A percentile compares a stretch with the other conserved stretches of the same genome.
Evolutionary conservation across 2,888 invertebrate species (phyloP).

Genomic region (Liodrosophila aerea): DNA sequence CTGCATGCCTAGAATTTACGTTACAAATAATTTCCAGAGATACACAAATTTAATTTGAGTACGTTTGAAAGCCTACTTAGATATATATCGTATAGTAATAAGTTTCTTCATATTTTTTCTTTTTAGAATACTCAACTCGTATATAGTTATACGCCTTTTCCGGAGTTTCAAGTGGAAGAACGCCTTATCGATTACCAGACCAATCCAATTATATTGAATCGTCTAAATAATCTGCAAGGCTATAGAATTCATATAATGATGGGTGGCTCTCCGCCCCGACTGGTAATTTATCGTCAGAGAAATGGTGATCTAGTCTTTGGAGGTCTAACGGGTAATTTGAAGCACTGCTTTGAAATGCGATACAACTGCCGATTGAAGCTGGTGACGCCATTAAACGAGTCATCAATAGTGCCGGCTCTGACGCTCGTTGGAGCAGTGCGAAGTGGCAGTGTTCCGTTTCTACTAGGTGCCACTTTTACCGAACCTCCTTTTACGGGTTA

Average conservation of each 20-base stretch:
- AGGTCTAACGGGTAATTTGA: slow-evolving; percentile 65
- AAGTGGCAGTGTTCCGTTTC: slow-evolving; percentile 62
- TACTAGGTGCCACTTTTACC: slow-evolving; percentile 45
- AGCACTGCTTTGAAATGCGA: slow-evolving; percentile 52
- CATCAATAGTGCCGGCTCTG: slow-evolving; percentile 21
- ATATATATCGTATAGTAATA: no score
- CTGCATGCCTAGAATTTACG: neutral
- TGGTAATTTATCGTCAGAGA: slow-evolving; percentile 53
- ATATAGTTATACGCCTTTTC: slow-evolving; percentile 65
- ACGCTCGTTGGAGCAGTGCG: slow-evolving; percentile 48
- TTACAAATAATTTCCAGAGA: neutral
- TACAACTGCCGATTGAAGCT: slow-evolving; percentile 57
- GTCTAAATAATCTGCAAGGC: slow-evolving; percentile 55
- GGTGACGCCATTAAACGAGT: slow-evolving; percentile 37
- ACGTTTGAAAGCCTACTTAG: no score
- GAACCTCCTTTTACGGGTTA: slow-evolving; percentile 32
- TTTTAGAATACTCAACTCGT: slow-evolving; percentile 48
- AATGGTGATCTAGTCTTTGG: slow-evolving; percentile 41
- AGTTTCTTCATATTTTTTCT: neutral
- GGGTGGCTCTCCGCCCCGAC: slow-evolving; percentile 68
- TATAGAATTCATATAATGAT: slow-evolving; percentile 52
- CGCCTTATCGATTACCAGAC: slow-evolving; percentile 18
- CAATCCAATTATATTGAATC: slow-evolving; percentile 44
- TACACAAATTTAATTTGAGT: neutral
- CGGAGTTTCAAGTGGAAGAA: slow-evolving; percentile 52